Evolutionary conservation across 2,797 vertebrate species (phyloP).

Genomic region (Peromyscus aztecus): DNA sequence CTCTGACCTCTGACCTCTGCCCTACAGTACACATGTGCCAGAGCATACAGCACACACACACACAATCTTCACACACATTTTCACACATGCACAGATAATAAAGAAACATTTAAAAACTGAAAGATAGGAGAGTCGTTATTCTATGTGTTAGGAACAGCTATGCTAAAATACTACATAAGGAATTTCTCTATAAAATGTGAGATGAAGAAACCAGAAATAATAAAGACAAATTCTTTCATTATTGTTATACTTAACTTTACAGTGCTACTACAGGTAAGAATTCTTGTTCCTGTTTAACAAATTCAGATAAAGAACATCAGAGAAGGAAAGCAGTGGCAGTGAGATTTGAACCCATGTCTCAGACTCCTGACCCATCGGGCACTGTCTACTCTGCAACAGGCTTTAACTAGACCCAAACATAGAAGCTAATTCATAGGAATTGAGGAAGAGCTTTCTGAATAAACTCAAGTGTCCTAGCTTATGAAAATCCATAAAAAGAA

Average conservation of each 20-base stretch:
- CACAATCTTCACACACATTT: background rate
- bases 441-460: slow-evolving; percentile 1
- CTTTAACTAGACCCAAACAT: background rate
- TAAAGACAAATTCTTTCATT: background rate
- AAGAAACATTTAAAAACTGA: background rate
- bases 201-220: background rate
- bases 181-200: slow-evolving; percentile 33
- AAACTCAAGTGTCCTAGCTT: background rate
- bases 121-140: background rate
- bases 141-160: background rate
- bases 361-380: background rate
- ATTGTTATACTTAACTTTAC: background rate
- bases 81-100: background rate
- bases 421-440: background rate
- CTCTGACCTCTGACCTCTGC: background rate
- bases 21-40: background rate
- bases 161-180: slow-evolving; percentile 12
- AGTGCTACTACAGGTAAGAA: background rate
- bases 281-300: background rate
- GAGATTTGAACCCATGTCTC: background rate
- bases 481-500: background rate
- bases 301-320: background rate
- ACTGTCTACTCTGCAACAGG: background rate
- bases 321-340: background rate
- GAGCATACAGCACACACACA: background rate